A percentile compares a stretch with the other conserved stretches of the same genome.
These are phyloP conservation scores for Rhinatrema bivittatum DNA, from an alignment of 2,797 vertebrate species.

Conservation along the genomic window DNA sequence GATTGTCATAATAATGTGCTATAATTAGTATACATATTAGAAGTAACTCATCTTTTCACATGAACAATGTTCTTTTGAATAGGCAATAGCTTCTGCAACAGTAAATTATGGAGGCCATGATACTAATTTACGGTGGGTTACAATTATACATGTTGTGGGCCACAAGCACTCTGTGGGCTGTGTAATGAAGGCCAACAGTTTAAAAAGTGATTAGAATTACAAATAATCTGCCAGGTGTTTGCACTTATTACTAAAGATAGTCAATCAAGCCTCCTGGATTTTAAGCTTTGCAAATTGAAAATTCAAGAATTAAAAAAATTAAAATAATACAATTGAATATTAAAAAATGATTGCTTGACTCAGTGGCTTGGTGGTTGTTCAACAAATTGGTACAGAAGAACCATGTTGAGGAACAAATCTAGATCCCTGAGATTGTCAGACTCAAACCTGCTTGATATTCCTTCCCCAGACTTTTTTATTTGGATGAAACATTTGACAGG, in stretches of 20 bases:
- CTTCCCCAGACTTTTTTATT: too few relatives aligned
- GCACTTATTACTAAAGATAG: constrained; percentile 22
- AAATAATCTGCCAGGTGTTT: constrained; percentile 46
- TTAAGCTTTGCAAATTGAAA: constrained; percentile 16
- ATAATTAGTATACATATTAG: constrained; percentile 41
- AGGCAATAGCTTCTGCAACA: constrained; percentile 39
- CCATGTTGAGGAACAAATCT: too few relatives aligned
- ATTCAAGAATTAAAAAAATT: too few relatives aligned
- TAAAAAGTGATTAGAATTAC: constrained; percentile 44
- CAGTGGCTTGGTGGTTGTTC: too few relatives aligned
- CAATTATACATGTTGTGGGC: constrained; percentile 44
- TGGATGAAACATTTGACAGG: too few relatives aligned
- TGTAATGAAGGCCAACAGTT: constrained; percentile 45
- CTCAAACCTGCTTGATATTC: too few relatives aligned
- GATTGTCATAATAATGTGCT: constrained; percentile 43
- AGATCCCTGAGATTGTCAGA: too few relatives aligned
- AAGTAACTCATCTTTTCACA: constrained; percentile 38
- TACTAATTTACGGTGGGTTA: constrained; percentile 44
- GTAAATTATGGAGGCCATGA: constrained; percentile 33
- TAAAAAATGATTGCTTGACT: too few relatives aligned
- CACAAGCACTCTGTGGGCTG: constrained; percentile 39
- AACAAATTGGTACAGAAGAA: too few relatives aligned
- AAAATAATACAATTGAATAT: too few relatives aligned
- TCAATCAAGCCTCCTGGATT: constrained; percentile 14
- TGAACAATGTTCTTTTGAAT: constrained; percentile 41